Evolutionary conservation across 2,113 vertebrate species (phyloP).

Genomic region (Catharus fuscescens): DNA sequence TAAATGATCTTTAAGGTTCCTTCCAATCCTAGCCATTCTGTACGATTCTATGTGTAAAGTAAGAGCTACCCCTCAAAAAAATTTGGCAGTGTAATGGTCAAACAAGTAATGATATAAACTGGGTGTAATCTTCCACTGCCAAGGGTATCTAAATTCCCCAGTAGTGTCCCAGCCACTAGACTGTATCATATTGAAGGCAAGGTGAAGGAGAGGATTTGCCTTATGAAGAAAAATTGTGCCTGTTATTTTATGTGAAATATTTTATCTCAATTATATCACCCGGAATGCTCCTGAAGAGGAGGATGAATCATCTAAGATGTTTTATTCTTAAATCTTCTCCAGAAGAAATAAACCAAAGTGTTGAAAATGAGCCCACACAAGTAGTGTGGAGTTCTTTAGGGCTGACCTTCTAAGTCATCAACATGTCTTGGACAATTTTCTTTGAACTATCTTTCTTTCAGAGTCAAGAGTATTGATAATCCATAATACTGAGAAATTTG

Average conservation of each 20-base stretch:
- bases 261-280: constrained; percentile 7
- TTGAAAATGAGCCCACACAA: neutral
- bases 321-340: neutral
- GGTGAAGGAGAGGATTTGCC: neutral
- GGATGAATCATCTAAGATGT: neutral
- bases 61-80: neutral
- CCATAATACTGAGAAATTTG: neutral
- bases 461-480: neutral
- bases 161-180: neutral
- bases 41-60: neutral
- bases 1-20: neutral
- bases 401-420: neutral
- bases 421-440: neutral
- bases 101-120: neutral
- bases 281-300: neutral
- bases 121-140: neutral
- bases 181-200: neutral
- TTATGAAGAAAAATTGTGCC: neutral
- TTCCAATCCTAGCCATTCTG: neutral
- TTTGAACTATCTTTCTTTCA: neutral
- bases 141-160: neutral
- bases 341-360: neutral
- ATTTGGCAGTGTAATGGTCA: neutral
- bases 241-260: neutral
- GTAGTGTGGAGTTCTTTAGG: neutral